A percentile compares a stretch with the other conserved stretches of the same genome.
These are phyloP conservation scores for Parnassius smintheus DNA, from an alignment of 2,888 invertebrate species.

Conservation along the genomic window DNA sequence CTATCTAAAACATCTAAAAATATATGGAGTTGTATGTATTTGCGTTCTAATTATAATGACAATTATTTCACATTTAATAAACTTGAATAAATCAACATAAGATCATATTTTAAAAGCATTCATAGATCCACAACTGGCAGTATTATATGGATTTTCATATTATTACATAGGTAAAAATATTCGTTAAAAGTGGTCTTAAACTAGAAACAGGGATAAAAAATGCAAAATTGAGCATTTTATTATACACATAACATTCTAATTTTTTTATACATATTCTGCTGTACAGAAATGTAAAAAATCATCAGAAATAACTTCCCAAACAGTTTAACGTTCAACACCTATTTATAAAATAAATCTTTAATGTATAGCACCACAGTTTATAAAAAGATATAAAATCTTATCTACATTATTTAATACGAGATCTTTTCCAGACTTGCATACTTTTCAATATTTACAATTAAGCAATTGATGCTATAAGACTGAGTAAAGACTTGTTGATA, in stretches of 20 bases:
- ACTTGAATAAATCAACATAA: slow-evolving; percentile 7
- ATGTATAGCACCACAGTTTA: slow-evolving; percentile 41
- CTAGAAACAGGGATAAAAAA: slow-evolving; percentile 45
- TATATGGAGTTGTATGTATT: slow-evolving; percentile 51
- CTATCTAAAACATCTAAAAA: slow-evolving; percentile 55
- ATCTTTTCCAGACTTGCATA: slow-evolving; percentile 28
- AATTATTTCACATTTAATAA: slow-evolving; percentile 20
- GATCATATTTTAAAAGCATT: slow-evolving; percentile 22
- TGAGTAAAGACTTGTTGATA: background rate
- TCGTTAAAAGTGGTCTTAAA: slow-evolving; percentile 26
- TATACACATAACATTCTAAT: slow-evolving; percentile 27
- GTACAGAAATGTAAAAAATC: slow-evolving; percentile 13
- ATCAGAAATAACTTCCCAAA: slow-evolving; percentile 19
- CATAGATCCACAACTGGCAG: slow-evolving; percentile 14
- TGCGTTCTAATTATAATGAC: slow-evolving; percentile 42
- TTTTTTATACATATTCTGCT: slow-evolving; percentile 24
- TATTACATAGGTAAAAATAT: slow-evolving; percentile 24
- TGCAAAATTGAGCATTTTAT: slow-evolving; percentile 48
- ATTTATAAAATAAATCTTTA: slow-evolving; percentile 25
- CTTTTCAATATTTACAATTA: slow-evolving; percentile 26
- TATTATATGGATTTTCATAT: slow-evolving; percentile 20
- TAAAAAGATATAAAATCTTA: slow-evolving; percentile 34
- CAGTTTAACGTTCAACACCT: slow-evolving; percentile 29
- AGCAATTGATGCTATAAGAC: slow-evolving; percentile 5
- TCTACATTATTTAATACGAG: slow-evolving; percentile 31